Evolutionary conservation across 2,888 invertebrate species (phyloP).

Genomic region (Hesperia comma): DNA sequence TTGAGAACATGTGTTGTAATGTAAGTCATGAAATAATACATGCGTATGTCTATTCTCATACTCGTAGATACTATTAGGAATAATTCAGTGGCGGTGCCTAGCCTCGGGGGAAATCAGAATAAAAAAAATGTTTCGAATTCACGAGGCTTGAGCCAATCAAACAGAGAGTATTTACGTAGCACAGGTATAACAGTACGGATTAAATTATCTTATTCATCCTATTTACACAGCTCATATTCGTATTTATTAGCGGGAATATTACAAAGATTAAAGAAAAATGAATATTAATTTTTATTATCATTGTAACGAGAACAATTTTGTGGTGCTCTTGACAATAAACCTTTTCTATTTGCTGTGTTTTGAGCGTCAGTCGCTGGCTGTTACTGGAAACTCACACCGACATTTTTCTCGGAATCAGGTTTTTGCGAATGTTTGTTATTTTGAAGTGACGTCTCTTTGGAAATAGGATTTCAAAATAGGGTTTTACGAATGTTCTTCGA

Average conservation of each 20-base stretch:
- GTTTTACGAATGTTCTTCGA: no score
- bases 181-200: not conserved
- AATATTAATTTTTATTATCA: no score
- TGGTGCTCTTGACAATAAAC: no score
- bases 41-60: not conserved
- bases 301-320: no score
- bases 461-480: no score
- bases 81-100: constrained; percentile 19
- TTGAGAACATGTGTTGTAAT: not conserved
- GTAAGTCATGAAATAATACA: constrained; percentile 1
- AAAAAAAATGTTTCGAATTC: constrained; percentile 38
- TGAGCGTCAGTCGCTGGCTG: no score
- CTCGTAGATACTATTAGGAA: constrained; percentile 9
- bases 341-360: no score
- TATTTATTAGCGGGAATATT: no score
- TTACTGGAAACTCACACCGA: no score
- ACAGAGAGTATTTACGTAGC: constrained; percentile 22
- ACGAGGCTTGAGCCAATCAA: constrained; percentile 35
- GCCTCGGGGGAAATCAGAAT: constrained; percentile 42
- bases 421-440: not conserved
- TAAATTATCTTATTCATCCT: constrained; percentile 7
- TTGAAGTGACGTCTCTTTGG: not conserved
- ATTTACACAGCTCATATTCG: constrained; percentile 4
- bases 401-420: not conserved
- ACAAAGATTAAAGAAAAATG: no score